Percentiles rank a stretch among this genome's conserved stretches.
These are phyloP conservation scores for Agrenia bidenticulata DNA, from an alignment of 2,888 invertebrate species.

Conservation along the genomic window DNA sequence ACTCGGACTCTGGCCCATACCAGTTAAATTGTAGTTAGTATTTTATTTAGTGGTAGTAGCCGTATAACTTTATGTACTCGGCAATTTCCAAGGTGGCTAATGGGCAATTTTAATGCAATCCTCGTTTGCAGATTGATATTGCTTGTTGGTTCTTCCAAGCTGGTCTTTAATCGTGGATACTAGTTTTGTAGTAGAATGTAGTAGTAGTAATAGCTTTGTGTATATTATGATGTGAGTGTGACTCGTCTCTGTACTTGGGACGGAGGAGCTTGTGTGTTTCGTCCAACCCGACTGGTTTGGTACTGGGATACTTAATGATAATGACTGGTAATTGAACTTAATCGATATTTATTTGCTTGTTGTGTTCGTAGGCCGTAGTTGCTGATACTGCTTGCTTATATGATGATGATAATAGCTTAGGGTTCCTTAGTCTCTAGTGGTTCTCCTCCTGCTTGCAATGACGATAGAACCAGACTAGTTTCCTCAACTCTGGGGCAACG, in stretches of 20 bases:
- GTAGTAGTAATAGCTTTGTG: constrained; percentile 17
- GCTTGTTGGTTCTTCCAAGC: neutral
- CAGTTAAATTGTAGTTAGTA: too few relatives aligned
- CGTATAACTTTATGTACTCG: too few relatives aligned
- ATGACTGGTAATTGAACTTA: constrained; percentile 52
- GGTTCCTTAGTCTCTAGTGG: constrained; percentile 4
- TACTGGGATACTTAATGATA: constrained; percentile 39
- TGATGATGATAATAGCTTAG: neutral
- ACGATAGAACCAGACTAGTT: constrained; percentile 4
- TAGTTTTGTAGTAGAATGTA: neutral
- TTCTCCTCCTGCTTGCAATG: constrained; percentile 1
- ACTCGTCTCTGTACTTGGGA: neutral
- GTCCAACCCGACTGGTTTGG: constrained; percentile 12
- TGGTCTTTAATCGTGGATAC: neutral
- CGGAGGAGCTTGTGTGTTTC: neutral
- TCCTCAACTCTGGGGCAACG: neutral
- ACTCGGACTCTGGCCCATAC: too few relatives aligned
- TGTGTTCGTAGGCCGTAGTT: constrained; percentile 11
- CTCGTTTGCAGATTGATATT: constrained; percentile 7
- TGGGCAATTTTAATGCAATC: constrained; percentile 8
- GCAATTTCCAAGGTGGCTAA: constrained; percentile 11
- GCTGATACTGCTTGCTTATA: neutral
- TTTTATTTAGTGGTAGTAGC: too few relatives aligned
- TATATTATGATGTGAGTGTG: constrained; percentile 10
- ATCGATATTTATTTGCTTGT: constrained; percentile 49